These are phyloP conservation scores for Drosophila mayaguana DNA, from an alignment of 2,888 invertebrate species.

Conservation along the genomic window DNA sequence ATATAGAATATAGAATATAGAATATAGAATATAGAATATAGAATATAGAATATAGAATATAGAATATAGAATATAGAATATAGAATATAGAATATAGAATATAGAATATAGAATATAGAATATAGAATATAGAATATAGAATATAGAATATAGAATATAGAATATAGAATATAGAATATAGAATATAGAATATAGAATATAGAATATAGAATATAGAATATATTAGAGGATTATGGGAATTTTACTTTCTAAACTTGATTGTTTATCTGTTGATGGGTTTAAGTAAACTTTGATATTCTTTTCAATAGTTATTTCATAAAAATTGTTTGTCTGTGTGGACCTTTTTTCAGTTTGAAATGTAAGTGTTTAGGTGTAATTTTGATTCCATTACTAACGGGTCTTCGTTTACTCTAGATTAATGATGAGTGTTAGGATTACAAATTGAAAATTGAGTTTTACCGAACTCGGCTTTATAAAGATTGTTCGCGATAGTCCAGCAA, in stretches of 20 bases:
- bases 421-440: neutral
- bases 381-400: neutral
- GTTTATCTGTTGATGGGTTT: neutral
- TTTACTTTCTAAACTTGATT: too few relatives aligned
- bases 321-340: neutral
- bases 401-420: neutral
- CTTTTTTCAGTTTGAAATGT: conserved; percentile 15
- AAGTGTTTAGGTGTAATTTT: neutral
- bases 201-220: too few relatives aligned
- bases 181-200: too few relatives aligned
- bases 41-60: conserved; percentile 7
- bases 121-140: too few relatives aligned
- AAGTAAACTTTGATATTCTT: neutral
- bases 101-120: conserved; percentile 2
- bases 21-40: conserved; percentile 5
- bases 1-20: conserved; percentile 6
- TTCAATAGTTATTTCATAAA: neutral
- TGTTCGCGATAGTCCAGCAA: neutral
- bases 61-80: conserved; percentile 8
- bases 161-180: too few relatives aligned
- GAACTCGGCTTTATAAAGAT: neutral
- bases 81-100: conserved; percentile 6
- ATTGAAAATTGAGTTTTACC: conserved; percentile 1
- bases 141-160: too few relatives aligned
- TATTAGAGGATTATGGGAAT: too few relatives aligned